phyloP scores from a whole-genome alignment of 2,113 vertebrate genomes.

The Accipiter cooperii region DNA sequence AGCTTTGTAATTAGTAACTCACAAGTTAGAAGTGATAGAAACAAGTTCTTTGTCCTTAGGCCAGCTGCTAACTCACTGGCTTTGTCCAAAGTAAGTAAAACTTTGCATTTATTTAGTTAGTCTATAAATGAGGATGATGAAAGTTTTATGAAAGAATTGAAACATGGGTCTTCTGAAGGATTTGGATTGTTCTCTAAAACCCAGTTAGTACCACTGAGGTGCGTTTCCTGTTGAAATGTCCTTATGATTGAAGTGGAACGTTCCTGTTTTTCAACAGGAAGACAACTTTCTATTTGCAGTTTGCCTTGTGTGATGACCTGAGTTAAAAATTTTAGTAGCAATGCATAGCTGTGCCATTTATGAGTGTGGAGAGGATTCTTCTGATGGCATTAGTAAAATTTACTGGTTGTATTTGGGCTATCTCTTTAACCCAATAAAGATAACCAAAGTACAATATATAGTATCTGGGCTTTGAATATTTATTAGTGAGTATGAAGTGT shows the following conservation, averaged over 20 bases:
- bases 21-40: background rate
- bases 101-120: background rate
- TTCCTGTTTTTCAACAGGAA: background rate
- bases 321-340: background rate
- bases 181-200: background rate
- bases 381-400: background rate
- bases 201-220: background rate
- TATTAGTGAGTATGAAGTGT: background rate
- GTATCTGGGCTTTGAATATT: background rate
- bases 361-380: background rate
- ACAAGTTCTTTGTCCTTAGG: background rate
- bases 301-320: background rate
- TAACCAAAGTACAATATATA: background rate
- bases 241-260: rapidly evolving
- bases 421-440: too few species aligned
- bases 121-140: background rate
- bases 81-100: background rate
- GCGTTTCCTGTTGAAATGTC: background rate
- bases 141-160: background rate
- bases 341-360: background rate
- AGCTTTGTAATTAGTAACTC: background rate
- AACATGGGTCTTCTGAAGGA: background rate
- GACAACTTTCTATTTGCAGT: background rate
- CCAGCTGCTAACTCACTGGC: background rate
- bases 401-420: background rate